Conservation (phyloP, 2,113 vertebrate genomes). For the Athene cunicularia region DNA sequence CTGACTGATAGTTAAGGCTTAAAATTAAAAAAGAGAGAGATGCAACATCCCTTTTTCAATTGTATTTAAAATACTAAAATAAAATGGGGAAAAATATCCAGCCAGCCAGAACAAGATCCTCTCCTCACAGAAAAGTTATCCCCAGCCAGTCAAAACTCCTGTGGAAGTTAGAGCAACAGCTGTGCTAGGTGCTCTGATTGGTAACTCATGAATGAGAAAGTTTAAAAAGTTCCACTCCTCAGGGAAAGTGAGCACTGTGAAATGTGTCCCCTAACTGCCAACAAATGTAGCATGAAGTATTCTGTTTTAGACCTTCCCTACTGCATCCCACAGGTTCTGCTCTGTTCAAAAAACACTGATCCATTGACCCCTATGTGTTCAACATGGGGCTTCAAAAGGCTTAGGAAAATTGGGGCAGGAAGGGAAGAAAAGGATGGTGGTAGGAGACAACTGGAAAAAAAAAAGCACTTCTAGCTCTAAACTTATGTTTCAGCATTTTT, state of each 20-base stretch:
- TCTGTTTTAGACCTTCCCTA: background rate
- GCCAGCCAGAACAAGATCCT: constrained; percentile 16
- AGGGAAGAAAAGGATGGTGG: background rate
- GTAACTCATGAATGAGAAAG: background rate
- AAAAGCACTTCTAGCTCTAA: constrained; percentile 29
- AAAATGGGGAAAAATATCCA: constrained; percentile 7
- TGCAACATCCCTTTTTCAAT: constrained; percentile 53
- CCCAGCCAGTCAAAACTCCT: constrained; percentile 41
- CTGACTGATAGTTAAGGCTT: constrained; percentile 63
- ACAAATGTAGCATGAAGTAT: background rate
- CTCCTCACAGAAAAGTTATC: constrained; percentile 55
- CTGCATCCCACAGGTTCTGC: background rate
- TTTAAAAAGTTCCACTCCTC: background rate
- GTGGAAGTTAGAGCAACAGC: background rate
- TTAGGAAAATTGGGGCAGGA: background rate
- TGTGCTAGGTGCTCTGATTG: background rate
- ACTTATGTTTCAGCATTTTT: constrained; percentile 46
- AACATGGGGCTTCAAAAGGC: background rate
- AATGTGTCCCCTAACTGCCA: background rate
- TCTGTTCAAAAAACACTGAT: background rate
- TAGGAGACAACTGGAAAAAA: background rate
- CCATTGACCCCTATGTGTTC: background rate
- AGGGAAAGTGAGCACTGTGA: background rate
- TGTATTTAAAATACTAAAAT: constrained; percentile 34
- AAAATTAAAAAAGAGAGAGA: constrained; percentile 28